Evolutionary conservation across 2,888 invertebrate species (phyloP), one percentile per base, ranked within the genome.

Genomic region (Mythimna albipuncta): DNA sequence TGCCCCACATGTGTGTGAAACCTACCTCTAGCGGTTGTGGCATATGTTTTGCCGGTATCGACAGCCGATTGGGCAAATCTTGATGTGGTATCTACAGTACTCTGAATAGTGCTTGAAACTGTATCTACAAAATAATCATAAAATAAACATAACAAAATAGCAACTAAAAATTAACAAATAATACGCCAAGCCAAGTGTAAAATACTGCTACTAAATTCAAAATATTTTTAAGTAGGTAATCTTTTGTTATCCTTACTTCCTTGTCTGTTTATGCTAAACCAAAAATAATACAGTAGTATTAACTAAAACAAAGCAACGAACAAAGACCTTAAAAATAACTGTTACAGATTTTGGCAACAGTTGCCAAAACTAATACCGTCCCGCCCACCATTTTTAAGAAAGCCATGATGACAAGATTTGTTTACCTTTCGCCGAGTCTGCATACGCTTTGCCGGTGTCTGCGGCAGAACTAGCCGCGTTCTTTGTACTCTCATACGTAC

Each of bases 81-180:
- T 86, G 93, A 90, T 77, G 93, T 89, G 0, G 84, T 86, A 76
- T 91, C 91, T 88, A 90, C 92, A 77, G 94, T 92, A 81, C 87
- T 90, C 58, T 89, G 85, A 76, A 88, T 64, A 64, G 87, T 86
- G 81, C 89, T 92, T 69, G 91, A 87, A 83, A 94, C 88, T 52
- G 92, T 89, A 88, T 94, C 94, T 94, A 94, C 77, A 91, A 93
- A 84, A 71, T 44, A 77, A 85, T 75, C 67, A 71, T 64, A 77
- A 65, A 76, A 77, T 35, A 58, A 57, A 50, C 67, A 66, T 32
- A 50, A 69, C 26, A 21, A 70, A 47, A 54, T 61, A 21, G 21
- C 21, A 47, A 47, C 26, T 21, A 65, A 57, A 65, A 57, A n/a
- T 10, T 4, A 26, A n/a, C 5, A 55, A 55, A 11, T 70, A 69